phyloP scores from a whole-genome alignment of 1,140 invertebrate genomes.

The Drosophila equinoxialis region DNA sequence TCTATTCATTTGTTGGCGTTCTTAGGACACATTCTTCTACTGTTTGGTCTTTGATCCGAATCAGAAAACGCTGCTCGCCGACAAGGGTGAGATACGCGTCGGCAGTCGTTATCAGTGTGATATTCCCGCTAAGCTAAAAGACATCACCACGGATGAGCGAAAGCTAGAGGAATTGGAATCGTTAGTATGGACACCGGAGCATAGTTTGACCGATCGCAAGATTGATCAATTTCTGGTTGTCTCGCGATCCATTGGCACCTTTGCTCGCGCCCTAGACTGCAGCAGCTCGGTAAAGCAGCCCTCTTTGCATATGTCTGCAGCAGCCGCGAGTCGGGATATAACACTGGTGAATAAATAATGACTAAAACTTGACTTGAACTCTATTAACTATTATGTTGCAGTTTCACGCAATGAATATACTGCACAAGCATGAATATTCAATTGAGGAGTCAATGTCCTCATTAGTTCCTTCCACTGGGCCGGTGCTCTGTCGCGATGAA shows the following conservation, averaged over 20 bases:
- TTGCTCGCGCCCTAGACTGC: conserved; percentile 98
- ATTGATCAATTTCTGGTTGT: conserved; percentile 99
- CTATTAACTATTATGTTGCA: conserved; percentile 68
- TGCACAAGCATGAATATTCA: conserved; percentile 97
- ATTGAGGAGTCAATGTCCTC: conserved; percentile 95
- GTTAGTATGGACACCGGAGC: conserved; percentile 96
- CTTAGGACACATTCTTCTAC: conserved; percentile 98
- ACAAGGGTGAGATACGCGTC: conserved; percentile 96
- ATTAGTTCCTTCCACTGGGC: conserved; percentile 96
- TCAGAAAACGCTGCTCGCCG: conserved; percentile 98
- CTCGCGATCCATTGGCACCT: conserved; percentile 98
- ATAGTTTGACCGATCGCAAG: conserved; percentile 95
- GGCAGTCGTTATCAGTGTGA: conserved; percentile 98
- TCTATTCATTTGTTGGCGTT: conserved; percentile 79
- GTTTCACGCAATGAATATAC: conserved; percentile 99
- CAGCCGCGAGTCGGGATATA: conserved; percentile 98
- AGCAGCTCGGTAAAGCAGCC: conserved; percentile 99
- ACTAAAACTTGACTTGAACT: not conserved
- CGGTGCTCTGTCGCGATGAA: conserved; percentile 98
- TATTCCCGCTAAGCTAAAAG: conserved; percentile 88
- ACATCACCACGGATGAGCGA: conserved; percentile 90
- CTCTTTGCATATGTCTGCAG: conserved; percentile 98
- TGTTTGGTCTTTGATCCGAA: conserved; percentile 99
- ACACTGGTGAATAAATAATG: conserved; percentile 90
- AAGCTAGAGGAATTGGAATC: conserved; percentile 93